Conservation (phyloP, 2,797 vertebrate genomes). For the Avahi laniger region DNA sequence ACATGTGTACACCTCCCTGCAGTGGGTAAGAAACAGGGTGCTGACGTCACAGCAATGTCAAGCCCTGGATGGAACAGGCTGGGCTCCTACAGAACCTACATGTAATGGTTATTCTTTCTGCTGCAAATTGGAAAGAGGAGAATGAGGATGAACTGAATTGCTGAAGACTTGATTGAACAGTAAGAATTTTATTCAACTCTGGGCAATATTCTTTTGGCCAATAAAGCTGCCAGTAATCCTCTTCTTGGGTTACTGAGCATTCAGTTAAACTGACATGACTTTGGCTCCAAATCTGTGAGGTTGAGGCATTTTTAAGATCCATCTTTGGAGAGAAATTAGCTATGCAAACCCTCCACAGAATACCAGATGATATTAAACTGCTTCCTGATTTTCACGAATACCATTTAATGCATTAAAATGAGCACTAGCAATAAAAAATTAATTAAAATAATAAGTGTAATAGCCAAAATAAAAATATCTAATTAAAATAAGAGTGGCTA, state of each 20-base stretch:
- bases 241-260: constrained; percentile 1
- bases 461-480: not conserved
- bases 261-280: constrained; percentile 48
- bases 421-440: not conserved
- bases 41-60: not conserved
- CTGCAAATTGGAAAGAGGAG: not conserved
- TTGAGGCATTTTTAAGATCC: constrained; percentile 34
- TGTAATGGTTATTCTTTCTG: not conserved
- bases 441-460: constrained; percentile 48
- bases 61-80: accelerated
- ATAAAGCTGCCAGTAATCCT: constrained; percentile 13
- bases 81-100: not conserved
- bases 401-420: constrained; percentile 31
- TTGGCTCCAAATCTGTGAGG: constrained; percentile 22
- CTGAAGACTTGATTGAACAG: not conserved
- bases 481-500: constrained; percentile 43
- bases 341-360: constrained; percentile 41
- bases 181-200: constrained; percentile 45
- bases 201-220: constrained; percentile 10
- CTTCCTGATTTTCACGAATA: constrained; percentile 18
- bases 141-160: not conserved
- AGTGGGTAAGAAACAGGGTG: not conserved
- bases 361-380: constrained; percentile 16
- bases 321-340: constrained; percentile 62
- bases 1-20: not conserved